Conservation (phyloP, 2,888 invertebrate genomes). For the Morinoia aosen region DNA sequence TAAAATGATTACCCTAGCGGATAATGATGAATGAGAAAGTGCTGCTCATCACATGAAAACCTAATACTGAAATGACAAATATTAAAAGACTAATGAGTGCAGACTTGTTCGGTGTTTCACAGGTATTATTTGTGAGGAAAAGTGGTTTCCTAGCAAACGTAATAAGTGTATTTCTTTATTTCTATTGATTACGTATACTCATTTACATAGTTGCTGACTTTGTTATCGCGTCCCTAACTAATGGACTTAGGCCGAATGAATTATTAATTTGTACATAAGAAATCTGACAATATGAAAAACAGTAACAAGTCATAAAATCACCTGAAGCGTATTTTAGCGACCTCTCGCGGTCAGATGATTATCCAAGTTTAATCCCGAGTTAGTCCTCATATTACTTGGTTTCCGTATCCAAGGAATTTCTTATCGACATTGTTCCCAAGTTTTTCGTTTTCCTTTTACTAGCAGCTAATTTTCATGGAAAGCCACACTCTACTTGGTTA, state of each 20-base stretch:
- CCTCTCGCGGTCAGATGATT: neutral
- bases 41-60: neutral
- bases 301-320: neutral
- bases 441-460: neutral
- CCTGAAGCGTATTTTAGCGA: neutral
- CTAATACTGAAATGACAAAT: neutral
- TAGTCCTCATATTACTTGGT: neutral
- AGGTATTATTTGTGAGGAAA: neutral
- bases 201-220: neutral
- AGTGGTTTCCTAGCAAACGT: too few relatives aligned
- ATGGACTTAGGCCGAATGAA: neutral
- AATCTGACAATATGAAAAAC: neutral
- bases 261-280: neutral
- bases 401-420: neutral
- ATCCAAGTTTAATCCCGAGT: neutral
- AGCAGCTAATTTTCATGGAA: neutral
- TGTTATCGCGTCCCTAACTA: neutral
- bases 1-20: neutral
- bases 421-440: neutral
- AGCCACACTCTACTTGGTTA: neutral
- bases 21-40: neutral
- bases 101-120: neutral
- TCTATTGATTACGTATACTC: too few relatives aligned
- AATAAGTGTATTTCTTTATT: too few relatives aligned
- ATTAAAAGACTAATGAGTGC: neutral